Evolutionary conservation across 2,888 invertebrate species (phyloP), one percentile per base, ranked within the genome.

Genomic region (Andrena bucephala): DNA sequence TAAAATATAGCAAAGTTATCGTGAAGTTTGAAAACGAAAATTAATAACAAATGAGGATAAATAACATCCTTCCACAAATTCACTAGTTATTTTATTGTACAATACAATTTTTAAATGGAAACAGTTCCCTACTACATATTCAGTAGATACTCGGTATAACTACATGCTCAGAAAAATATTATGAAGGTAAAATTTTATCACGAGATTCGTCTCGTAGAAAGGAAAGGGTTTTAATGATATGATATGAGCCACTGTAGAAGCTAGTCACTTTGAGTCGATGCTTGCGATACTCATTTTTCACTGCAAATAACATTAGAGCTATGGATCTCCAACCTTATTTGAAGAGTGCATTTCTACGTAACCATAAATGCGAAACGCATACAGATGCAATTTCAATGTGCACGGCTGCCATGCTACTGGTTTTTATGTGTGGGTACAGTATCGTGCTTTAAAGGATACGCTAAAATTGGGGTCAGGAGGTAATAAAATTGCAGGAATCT

Each of bases 391-490:
- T 86, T 86, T 82, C 86, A 65, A 48, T 62, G 48, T 27, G 48
- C 65, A 54, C 57, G 20, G 67, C 48, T 66, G 77, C 81, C 67
- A 68, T 77, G 69, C 71, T 52, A 68, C 75, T 52, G 52, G 63
- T 60, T 76, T 70, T 68, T 76, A 77, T 72, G 74, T 59, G 60
- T 29, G 50, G 70, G 20, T 27, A 29, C 59, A 27, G 31, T 57
- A 59, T 52, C 70, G 60, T 63, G 70, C 66, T 85, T 85, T 85
- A 80, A 77, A 79, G 79, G 72, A 59, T 68, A 48, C 71, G 68
- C 80, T 80, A 83, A 86, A 86, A 86, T 86, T 83, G 80, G 82
- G 82, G 86, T 77, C 80, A 71, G 78, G 77, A 63, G 62, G 76
- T 79, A 80, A 79, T 85, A 83, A 86, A 85, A 83, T 86, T 83